Conservation (phyloP, 1,140 invertebrate species). For the Aphis craccivora region DNA sequence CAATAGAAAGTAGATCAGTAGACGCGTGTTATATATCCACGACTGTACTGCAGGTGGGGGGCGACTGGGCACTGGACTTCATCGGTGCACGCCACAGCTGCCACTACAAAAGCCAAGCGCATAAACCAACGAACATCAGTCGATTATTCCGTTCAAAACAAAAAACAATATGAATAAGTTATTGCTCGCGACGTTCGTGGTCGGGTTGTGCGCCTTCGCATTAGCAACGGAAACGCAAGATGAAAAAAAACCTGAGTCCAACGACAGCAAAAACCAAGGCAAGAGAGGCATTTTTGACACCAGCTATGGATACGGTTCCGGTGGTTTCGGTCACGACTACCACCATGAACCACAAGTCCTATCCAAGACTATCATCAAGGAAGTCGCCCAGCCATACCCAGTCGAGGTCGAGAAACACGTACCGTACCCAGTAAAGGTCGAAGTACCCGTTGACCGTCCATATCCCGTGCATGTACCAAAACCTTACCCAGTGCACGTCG, state of each 20-base stretch:
- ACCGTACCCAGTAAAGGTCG: too few species aligned
- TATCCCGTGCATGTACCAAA: too few species aligned
- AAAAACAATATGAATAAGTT: constrained; percentile 36
- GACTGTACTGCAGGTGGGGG: neutral
- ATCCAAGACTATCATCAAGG: too few species aligned
- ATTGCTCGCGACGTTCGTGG: neutral
- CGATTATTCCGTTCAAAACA: constrained; percentile 59
- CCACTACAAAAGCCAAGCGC: constrained; percentile 64
- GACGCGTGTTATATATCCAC: neutral
- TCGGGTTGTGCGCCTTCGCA: neutral
- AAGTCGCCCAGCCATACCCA: too few species aligned
- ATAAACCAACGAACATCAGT: neutral
- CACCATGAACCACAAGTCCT: too few species aligned
- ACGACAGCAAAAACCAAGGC: neutral
- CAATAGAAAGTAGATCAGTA: neutral
- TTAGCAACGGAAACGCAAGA: neutral
- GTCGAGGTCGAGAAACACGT: too few species aligned
- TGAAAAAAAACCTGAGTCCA: neutral
- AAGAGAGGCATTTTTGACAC: constrained; percentile 24
- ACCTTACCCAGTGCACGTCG: too few species aligned
- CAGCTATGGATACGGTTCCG: neutral
- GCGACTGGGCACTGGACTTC: neutral
- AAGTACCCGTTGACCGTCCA: too few species aligned
- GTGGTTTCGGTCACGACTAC: constrained; percentile 25
- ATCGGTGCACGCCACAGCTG: neutral